Evolutionary conservation across 2,113 vertebrate species (phyloP).

Genomic region (Phyllostomus hastatus): DNA sequence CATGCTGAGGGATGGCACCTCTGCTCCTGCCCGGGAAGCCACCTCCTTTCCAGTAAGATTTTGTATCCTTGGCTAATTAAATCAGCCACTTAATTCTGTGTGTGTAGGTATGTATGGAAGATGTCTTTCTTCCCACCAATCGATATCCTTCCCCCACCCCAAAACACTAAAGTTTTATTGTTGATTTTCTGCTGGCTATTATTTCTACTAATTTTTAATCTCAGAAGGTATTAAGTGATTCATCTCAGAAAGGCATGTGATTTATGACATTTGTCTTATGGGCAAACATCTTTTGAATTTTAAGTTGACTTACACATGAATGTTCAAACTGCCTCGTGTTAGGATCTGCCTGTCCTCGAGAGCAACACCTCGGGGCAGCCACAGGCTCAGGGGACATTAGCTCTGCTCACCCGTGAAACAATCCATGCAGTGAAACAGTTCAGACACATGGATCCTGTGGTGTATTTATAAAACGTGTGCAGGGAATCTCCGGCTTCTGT

Average conservation of each 20-base stretch:
- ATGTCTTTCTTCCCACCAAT: not conserved
- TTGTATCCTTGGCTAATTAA: not conserved
- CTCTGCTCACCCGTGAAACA: not conserved
- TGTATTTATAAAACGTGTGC: not conserved
- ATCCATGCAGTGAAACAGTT: not conserved
- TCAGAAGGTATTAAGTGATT: slow-evolving; percentile 7
- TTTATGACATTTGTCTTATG: not conserved
- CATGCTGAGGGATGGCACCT: not conserved
- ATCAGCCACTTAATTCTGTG: not conserved
- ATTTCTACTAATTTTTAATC: not conserved
- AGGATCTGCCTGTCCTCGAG: not conserved
- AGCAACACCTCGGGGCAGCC: not conserved
- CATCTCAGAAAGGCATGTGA: not conserved
- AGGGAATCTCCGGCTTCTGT: not conserved
- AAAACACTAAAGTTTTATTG: not conserved
- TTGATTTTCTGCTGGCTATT: not conserved
- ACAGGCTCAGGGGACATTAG: not conserved
- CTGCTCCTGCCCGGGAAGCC: not conserved
- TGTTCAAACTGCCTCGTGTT: not conserved
- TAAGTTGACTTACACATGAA: not conserved
- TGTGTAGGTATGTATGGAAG: not conserved
- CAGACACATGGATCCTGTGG: not conserved
- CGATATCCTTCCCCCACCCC: not conserved
- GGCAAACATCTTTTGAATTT: not conserved
- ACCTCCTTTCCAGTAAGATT: not conserved